phyloP scores from a whole-genome alignment of 1,140 invertebrate genomes.

The Cyclargus thomasi region DNA sequence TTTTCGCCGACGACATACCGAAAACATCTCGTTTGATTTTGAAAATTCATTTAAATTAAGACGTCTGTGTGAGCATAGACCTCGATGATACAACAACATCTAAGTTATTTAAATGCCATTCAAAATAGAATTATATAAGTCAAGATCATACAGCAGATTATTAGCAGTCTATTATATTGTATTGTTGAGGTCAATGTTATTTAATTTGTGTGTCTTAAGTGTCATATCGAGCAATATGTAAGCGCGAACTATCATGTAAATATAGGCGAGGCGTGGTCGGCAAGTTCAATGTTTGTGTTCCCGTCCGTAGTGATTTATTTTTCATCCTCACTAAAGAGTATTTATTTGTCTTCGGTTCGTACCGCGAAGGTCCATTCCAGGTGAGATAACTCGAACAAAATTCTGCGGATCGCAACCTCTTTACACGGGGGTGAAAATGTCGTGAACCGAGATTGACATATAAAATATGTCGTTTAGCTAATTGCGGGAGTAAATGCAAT shows the following conservation, averaged over 20 bases:
- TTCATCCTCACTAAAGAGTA: constrained; percentile 42
- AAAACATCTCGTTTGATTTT: neutral
- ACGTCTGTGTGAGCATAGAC: neutral
- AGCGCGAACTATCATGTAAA: constrained; percentile 21
- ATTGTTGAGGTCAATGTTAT: neutral
- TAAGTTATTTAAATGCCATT: neutral
- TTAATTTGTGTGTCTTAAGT: neutral
- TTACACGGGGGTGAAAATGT: neutral
- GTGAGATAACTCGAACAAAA: constrained; percentile 35
- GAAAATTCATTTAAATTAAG: neutral
- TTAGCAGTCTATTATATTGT: neutral
- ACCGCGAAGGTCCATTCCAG: constrained; percentile 35
- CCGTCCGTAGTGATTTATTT: constrained; percentile 66
- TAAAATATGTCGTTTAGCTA: neutral
- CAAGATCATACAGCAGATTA: too few relatives aligned
- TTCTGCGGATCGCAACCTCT: constrained; percentile 7
- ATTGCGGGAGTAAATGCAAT: neutral
- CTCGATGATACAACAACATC: neutral
- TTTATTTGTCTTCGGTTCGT: constrained; percentile 39
- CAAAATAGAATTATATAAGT: neutral
- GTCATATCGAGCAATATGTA: constrained; percentile 8
- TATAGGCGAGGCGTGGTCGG: constrained; percentile 45
- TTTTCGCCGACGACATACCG: neutral
- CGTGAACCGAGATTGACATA: too few relatives aligned
- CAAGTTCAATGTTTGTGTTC: constrained; percentile 58